phyloP scores from a whole-genome alignment of 2,113 vertebrate species.

The Pteronura brasiliensis region DNA sequence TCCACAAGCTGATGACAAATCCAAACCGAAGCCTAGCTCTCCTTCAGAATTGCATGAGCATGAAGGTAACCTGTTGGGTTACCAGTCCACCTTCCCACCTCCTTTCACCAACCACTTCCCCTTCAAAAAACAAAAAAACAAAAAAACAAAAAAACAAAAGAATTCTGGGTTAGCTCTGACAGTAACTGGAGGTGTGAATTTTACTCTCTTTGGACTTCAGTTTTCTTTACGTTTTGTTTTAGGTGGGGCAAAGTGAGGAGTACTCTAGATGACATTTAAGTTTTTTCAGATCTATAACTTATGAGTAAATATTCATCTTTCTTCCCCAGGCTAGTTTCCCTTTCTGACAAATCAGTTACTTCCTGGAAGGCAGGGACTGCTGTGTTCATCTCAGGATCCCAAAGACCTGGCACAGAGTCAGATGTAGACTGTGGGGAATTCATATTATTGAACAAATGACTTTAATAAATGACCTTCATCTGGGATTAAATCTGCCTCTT shows the following conservation, averaged over 20 bases:
- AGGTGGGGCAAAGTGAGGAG: not conserved
- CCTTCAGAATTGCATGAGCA: not conserved
- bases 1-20: not conserved
- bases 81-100: not conserved
- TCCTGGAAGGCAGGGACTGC: constrained; percentile 15
- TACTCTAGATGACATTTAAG: constrained; percentile 19
- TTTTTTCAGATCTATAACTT: not conserved
- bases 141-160: not conserved
- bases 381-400: not conserved
- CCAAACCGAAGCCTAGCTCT: not conserved
- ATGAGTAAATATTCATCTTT: constrained; percentile 1
- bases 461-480: not conserved
- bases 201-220: not conserved
- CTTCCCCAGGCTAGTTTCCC: constrained; percentile 31
- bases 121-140: no score
- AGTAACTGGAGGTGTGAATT: not conserved
- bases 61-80: not conserved
- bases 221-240: constrained; percentile 49
- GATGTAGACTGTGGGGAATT: not conserved
- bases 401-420: not conserved
- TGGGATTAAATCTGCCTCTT: not conserved
- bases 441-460: not conserved
- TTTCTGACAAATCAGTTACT: constrained; percentile 41
- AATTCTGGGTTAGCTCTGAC: not conserved
- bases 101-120: not conserved